Conservation (phyloP, 2,797 vertebrate genomes). For the Coilia nasus region DNA sequence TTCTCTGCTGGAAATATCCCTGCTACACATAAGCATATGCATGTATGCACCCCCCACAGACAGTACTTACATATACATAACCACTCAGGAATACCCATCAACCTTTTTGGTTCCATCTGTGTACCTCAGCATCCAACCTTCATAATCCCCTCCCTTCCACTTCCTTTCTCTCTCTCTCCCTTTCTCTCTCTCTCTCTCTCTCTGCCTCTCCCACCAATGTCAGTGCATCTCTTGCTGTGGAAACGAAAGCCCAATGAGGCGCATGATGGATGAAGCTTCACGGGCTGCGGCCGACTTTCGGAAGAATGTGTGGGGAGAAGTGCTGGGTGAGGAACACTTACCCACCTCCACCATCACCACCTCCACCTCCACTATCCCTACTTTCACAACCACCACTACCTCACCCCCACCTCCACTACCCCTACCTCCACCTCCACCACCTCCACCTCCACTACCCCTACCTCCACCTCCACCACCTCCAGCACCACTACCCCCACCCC, state of each 20-base stretch:
- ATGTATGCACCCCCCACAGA: too few relatives aligned
- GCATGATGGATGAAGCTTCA: slow-evolving; percentile 78
- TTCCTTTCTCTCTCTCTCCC: too few relatives aligned
- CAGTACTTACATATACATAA: too few relatives aligned
- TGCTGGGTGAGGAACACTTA: neutral
- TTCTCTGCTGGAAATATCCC: too few relatives aligned
- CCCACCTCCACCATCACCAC: neutral
- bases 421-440: neutral
- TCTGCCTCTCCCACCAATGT: slow-evolving; percentile 61
- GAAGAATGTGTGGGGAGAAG: neutral
- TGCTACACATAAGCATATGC: too few relatives aligned
- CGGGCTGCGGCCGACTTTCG: slow-evolving; percentile 45
- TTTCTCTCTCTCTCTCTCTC: too few relatives aligned
- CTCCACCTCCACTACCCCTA: neutral
- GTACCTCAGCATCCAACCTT: neutral
- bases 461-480: neutral
- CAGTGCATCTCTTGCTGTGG: slow-evolving; percentile 75
- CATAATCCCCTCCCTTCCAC: neutral
- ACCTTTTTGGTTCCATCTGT: too few relatives aligned
- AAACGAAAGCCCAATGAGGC: slow-evolving; percentile 77
- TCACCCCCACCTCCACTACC: neutral
- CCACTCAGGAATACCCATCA: too few relatives aligned
- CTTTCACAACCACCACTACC: neutral
- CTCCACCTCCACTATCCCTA: neutral
- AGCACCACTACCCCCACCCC: neutral